Evolutionary conservation across 2,888 invertebrate genomes (phyloP).

Genomic region (Ptycholaimellus sp.): DNA sequence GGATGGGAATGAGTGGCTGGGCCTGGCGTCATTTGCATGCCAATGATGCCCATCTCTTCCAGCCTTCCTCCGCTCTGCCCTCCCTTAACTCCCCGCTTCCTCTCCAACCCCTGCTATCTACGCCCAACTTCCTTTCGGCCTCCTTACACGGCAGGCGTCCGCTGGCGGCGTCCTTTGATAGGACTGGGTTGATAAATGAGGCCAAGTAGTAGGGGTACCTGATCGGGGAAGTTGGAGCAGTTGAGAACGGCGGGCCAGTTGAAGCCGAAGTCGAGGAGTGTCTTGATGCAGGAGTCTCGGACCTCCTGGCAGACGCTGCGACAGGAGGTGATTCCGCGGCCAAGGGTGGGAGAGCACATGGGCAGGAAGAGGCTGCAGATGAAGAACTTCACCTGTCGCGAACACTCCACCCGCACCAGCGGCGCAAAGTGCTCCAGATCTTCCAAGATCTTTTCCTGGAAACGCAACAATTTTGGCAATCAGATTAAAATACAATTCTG

Average conservation of each 20-base stretch:
- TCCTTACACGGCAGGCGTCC: conserved; percentile 11
- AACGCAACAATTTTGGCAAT: too few species aligned
- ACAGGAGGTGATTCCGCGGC: conserved; percentile 52
- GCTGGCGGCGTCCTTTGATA: too few species aligned
- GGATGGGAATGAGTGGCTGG: too few species aligned
- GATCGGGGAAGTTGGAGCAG: conserved; percentile 52
- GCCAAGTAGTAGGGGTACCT: too few species aligned
- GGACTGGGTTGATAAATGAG: too few species aligned
- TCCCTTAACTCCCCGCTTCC: too few species aligned
- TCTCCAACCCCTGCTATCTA: conserved; percentile 13
- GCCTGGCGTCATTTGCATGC: too few species aligned
- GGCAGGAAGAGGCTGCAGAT: conserved; percentile 52
- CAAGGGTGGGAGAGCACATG: conserved; percentile 53
- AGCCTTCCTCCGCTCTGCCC: too few species aligned
- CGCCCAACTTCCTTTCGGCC: conserved; percentile 22
- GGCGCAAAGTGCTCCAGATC: conserved; percentile 23
- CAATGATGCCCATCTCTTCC: too few species aligned
- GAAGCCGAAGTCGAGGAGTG: conserved; percentile 39
- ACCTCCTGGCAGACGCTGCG: conserved; percentile 53
- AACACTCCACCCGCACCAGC: conserved; percentile 20
- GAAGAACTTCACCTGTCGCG: conserved; percentile 16
- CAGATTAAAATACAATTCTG: too few species aligned
- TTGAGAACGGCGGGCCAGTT: conserved; percentile 49
- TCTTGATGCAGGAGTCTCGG: conserved; percentile 41
- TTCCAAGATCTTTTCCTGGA: too few species aligned